These are phyloP conservation scores for Aldrovandia affinis DNA, from an alignment of 2,797 vertebrate species.

Conservation along the genomic window DNA sequence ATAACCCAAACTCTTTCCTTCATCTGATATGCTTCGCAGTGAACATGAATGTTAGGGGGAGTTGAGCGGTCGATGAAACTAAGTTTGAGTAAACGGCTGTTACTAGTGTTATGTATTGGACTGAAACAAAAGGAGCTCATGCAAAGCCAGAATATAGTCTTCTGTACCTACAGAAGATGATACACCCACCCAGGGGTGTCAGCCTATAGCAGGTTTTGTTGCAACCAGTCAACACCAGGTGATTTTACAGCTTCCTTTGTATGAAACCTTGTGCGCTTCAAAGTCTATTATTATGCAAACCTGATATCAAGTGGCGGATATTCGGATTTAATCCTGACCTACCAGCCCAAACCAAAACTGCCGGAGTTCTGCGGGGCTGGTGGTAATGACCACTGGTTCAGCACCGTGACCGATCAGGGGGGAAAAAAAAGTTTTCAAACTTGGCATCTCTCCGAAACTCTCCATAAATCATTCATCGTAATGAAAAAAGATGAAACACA, in stretches of 20 bases:
- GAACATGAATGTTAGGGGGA: conserved; percentile 4
- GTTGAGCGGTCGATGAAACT: not conserved
- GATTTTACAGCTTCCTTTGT: too few species aligned
- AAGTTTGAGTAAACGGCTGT: not conserved
- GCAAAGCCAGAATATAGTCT: not conserved
- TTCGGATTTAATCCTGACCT: not conserved
- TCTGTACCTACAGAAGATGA: not conserved
- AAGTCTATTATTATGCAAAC: not conserved
- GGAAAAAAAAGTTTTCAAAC: conserved; percentile 32
- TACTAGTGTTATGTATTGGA: not conserved
- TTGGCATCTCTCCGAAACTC: not conserved
- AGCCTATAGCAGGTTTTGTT: too few species aligned
- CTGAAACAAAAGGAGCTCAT: not conserved
- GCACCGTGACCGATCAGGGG: conserved; percentile 50
- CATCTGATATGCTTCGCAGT: conserved; percentile 50
- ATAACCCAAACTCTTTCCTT: conserved; percentile 11
- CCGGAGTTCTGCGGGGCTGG: not conserved
- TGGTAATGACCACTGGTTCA: conserved; percentile 22
- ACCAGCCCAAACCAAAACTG: not conserved
- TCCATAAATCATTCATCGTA: not conserved
- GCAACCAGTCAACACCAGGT: too few species aligned
- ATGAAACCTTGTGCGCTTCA: not conserved
- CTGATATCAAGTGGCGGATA: not conserved
- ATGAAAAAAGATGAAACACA: not conserved
- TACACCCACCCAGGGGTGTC: not conserved